Conservation (phyloP, 2,888 invertebrate species). For the Noctua fimbriata region DNA sequence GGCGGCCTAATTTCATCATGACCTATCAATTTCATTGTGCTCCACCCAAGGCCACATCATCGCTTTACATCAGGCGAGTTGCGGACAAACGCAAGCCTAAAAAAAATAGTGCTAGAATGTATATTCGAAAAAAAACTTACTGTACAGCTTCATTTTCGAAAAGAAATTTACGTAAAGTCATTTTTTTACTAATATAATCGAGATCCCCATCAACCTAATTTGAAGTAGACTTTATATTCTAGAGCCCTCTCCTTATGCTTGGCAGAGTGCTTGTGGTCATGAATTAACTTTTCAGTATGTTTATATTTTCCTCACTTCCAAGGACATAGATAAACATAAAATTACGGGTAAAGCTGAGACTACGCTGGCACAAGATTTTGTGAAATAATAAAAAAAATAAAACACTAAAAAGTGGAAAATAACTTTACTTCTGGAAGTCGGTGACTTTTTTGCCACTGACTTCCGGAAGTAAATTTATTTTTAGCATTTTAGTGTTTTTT, state of each 20-base stretch:
- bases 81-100: no score
- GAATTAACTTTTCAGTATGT: not conserved
- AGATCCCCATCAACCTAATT: not conserved
- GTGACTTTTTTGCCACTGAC: no score
- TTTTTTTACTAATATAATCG: slow-evolving; percentile 20
- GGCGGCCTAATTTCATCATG: no score
- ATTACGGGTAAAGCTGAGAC: slow-evolving; percentile 10
- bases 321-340: not conserved
- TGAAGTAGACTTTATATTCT: not conserved
- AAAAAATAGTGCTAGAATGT: no score
- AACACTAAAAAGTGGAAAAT: not conserved
- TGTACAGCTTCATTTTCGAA: slow-evolving; percentile 39
- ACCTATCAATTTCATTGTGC: no score
- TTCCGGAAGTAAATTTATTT: no score
- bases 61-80: no score
- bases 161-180: slow-evolving; percentile 37
- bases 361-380: not conserved
- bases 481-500: not conserved
- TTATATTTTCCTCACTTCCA: not conserved
- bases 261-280: not conserved
- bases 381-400: not conserved
- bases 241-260: not conserved
- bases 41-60: no score
- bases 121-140: slow-evolving; percentile 45
- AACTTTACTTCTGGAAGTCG: no score